Base-by-base conservation (phyloP, 2,113 vertebrate species). In the Sardina pilchardus region DNA sequence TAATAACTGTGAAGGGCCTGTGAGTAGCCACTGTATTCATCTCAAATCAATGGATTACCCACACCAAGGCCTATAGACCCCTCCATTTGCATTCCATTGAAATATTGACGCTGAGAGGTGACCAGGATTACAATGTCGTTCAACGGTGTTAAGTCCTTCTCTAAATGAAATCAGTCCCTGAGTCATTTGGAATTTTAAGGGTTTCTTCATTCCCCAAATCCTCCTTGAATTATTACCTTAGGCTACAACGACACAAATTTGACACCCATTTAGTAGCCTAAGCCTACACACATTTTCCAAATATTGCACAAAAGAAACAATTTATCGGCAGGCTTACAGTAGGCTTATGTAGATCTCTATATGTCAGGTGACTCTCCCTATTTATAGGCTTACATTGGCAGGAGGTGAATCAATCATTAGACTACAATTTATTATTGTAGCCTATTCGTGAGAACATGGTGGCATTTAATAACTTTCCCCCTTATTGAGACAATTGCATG, bases 21-120 rank as follows among this genome's bases (percentile, higher is more conserved):
- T 92, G 92, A 95, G 95, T 94, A 94, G 94, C 91, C 94, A 95
- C 94, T 95, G 94, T 94, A 95, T 95, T 95, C 94, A 95, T 95
- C 93, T 90, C 93, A 93, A 95, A 95, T 95, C 95, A 95, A 95
- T 95, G 91, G 94, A 93, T 91, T 91, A 93, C 90, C 93, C 86
- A 89, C 92, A 92, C 88, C 92, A 87, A 88, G 92, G 91, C 93
- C 93, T 90, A 90, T 89, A 93, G 93, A 94, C 94, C 93, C 81
- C 87, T 36, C 30, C 90, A 95, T 95, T 95, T 95, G 93, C 94
- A 95, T 96, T 94, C 92, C 89, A 92, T 93, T 92, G 92, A 94
- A 93, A 88, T 90, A 86, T 92, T 44, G 87, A 89, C 89, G 71
- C 75, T 78, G 82, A 90, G 91, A 93, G 94, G 91, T 95, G 94